Evolutionary conservation across 2,888 invertebrate genomes (phyloP), one percentile per base, ranked within the genome.

Genomic region (Ecliptopera silaceata): DNA sequence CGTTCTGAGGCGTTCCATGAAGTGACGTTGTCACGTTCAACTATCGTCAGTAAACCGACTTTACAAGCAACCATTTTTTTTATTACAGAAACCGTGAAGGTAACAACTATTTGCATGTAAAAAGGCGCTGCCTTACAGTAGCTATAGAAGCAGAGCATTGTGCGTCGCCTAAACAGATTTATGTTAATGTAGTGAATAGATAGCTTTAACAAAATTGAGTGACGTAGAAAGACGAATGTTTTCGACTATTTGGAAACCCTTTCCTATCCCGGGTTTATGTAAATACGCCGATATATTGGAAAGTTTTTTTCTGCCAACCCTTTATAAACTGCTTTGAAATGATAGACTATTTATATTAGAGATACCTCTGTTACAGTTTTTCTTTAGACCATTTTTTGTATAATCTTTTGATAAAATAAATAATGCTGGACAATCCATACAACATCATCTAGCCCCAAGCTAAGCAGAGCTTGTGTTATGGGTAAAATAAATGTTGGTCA

Each of bases 181-280:
- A 62, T 63, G 61, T 61, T 56, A 65, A 63, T 61, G 44, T 46
- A 63, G 46, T 61, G 49, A 62, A 64, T 72, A 72, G 73, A 75
- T 69, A 75, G 72, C 72, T 68, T 65, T 69, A 71, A 66, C 71
- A 70, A 76, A 77, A 76, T 75, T 73, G 75, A 77, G 70, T 76
- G 75, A 75, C 72, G 75, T 72, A 69, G 60, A 69, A 75, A 77
- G 77, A 77, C 72, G 74, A 75, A 77, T 74, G 71, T 66, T 64
- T 32, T 55, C 43, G 56, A 66, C 70, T 73, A 72, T 75, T 73
- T 69, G 76, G 72, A 53, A n/a, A 73, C 75, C 77, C 72, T 71
- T 70, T 50, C 63, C 66, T 60, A 70, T 66, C 74, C 71, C 63
- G 39, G 48, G 69, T 63, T 71, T 76, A 77, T 75, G 75, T 76